These are phyloP conservation scores for Gorilla gorilla DNA, from an alignment of 2,113 vertebrate species.

Conservation along the genomic window DNA sequence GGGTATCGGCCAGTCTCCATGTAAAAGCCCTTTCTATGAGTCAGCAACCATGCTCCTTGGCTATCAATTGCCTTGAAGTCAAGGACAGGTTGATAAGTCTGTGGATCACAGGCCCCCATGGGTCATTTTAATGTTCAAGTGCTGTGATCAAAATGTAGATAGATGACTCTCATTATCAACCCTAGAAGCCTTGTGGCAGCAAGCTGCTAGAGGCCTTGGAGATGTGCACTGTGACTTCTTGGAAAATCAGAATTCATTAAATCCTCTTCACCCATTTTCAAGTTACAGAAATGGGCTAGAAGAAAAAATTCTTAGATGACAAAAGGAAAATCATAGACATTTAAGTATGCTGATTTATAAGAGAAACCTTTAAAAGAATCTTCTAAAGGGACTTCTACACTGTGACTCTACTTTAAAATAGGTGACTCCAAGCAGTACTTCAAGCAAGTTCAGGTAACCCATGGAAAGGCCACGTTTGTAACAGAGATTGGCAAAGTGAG, in stretches of 20 bases:
- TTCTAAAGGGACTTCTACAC: neutral
- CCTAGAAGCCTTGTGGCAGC: neutral
- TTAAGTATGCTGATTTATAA: neutral
- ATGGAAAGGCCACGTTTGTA: neutral
- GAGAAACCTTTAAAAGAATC: neutral
- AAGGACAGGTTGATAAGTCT: neutral
- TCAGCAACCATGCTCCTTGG: accelerated
- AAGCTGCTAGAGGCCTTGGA: neutral
- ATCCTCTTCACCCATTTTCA: neutral
- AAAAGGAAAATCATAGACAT: neutral
- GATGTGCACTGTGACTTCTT: neutral
- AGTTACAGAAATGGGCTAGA: neutral
- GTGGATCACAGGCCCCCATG: accelerated
- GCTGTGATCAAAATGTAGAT: neutral
- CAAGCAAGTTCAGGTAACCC: neutral
- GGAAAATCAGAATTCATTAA: neutral
- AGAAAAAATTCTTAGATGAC: neutral
- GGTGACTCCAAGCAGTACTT: neutral
- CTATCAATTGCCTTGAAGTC: neutral
- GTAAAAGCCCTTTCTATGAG: neutral
- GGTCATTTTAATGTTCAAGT: neutral
- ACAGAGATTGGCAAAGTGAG: accelerated
- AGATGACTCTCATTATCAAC: neutral
- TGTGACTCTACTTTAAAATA: neutral
- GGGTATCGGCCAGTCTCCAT: neutral